Conservation (phyloP, 2,797 vertebrate genomes). For the Lagorchestes hirsutus region DNA sequence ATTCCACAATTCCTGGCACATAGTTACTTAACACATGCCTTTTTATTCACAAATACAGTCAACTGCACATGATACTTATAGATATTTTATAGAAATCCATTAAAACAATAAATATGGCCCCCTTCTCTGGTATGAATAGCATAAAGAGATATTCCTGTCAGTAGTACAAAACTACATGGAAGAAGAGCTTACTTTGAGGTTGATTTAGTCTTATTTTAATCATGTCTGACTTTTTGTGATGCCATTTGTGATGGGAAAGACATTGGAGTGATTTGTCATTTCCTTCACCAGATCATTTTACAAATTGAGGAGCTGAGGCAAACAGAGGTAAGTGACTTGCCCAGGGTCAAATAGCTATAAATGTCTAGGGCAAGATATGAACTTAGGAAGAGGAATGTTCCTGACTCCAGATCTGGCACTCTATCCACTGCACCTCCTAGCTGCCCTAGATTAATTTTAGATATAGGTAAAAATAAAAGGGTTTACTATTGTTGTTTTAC, state of each 20-base stretch:
- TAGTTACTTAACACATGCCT: conserved; percentile 2
- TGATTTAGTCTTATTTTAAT: not conserved
- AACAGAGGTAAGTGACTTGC: not conserved
- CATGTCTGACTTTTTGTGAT: not conserved
- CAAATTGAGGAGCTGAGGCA: not conserved
- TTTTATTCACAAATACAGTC: not conserved
- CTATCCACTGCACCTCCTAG: not conserved
- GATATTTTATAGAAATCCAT: not conserved
- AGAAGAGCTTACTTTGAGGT: not conserved
- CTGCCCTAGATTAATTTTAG: not conserved
- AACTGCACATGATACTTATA: not conserved
- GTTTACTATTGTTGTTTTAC: not conserved
- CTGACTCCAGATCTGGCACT: not conserved
- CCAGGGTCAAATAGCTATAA: not conserved
- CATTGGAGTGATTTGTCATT: not conserved
- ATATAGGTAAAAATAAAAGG: not conserved
- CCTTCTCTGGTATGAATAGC: not conserved
- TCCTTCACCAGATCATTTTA: not conserved
- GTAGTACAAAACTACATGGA: not conserved
- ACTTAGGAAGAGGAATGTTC: not conserved
- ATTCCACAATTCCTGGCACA: not conserved
- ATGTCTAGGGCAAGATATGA: not conserved
- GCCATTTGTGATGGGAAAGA: not conserved
- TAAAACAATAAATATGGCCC: not conserved
- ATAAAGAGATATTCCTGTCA: not conserved